These are phyloP conservation scores for Rynchops niger DNA, from an alignment of 2,113 vertebrate species.

Conservation along the genomic window DNA sequence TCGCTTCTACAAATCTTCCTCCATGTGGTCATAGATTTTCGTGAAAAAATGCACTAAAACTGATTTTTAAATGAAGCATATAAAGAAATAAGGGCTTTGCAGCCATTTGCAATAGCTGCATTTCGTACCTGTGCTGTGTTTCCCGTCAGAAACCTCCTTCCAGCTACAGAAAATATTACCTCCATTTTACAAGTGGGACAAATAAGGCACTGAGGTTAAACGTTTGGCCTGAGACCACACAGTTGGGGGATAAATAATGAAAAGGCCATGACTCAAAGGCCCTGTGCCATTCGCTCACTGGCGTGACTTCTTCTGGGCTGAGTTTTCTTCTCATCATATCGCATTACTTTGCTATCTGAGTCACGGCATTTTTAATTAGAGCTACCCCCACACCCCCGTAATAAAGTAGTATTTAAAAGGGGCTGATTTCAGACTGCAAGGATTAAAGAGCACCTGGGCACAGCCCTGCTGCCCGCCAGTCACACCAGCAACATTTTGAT, in stretches of 20 bases:
- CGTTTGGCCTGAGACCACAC: neutral
- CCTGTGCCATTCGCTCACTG: neutral
- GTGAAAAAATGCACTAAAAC: neutral
- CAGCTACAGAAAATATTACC: neutral
- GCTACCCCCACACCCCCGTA: neutral
- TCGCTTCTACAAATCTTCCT: neutral
- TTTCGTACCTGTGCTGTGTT: neutral
- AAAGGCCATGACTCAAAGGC: neutral
- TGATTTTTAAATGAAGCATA: neutral
- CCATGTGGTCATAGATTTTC: neutral
- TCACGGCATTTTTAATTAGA: neutral
- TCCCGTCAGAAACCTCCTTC: neutral
- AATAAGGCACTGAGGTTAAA: neutral
- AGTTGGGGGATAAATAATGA: neutral
- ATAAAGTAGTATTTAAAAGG: neutral
- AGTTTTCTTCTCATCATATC: neutral
- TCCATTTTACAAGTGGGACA: neutral
- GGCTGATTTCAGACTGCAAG: neutral
- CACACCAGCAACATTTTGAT: too few species aligned
- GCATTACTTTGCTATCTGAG: neutral
- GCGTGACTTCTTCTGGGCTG: neutral
- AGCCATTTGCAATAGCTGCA: fast-evolving
- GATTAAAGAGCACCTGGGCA: neutral
- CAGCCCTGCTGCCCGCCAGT: fast-evolving
- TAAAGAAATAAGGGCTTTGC: neutral